Evolutionary conservation across 2,888 invertebrate species (phyloP).

Genomic region (Drosophila nigricruria): DNA sequence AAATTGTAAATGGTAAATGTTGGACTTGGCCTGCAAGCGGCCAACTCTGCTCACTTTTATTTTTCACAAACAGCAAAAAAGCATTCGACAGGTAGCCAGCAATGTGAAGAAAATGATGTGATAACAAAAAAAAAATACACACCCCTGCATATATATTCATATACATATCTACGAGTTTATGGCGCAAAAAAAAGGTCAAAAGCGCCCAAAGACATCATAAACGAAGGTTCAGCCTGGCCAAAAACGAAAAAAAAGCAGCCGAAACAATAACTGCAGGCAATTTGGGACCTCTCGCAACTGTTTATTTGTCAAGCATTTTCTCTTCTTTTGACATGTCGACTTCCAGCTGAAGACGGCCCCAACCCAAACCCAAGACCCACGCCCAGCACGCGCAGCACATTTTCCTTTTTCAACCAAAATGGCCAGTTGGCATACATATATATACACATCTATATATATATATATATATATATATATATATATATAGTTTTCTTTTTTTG

Average conservation of each 20-base stretch:
- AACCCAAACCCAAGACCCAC: slow-evolving; percentile 14
- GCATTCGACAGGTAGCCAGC: slow-evolving; percentile 74
- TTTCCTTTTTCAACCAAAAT: slow-evolving; percentile 47
- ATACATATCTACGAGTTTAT: slow-evolving; percentile 52
- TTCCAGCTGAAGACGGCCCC: slow-evolving; percentile 47
- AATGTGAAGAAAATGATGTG: slow-evolving; percentile 73
- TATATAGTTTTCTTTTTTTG: slow-evolving; percentile 26
- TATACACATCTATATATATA: not conserved
- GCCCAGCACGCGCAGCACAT: slow-evolving; percentile 58
- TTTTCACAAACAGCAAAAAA: slow-evolving; percentile 66
- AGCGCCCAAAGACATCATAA: slow-evolving; percentile 79
- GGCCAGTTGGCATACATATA: slow-evolving; percentile 41
- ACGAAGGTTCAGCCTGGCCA: slow-evolving; percentile 59
- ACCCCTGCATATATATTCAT: slow-evolving; percentile 13
- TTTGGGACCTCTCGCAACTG: slow-evolving; percentile 76
- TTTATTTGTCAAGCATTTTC: slow-evolving; percentile 80
- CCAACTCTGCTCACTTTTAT: slow-evolving; percentile 74
- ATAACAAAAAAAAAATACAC: slow-evolving; percentile 57
- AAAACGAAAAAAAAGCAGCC: slow-evolving; percentile 35
- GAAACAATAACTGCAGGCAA: slow-evolving; percentile 81
- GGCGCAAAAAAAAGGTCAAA: slow-evolving; percentile 62
- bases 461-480: not conserved
- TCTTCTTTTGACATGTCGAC: slow-evolving; percentile 79
- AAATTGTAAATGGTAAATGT: slow-evolving; percentile 44
- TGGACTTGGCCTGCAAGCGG: slow-evolving; percentile 61